Evolutionary conservation across 2,888 invertebrate species (phyloP).

Genomic region (Rhagonycha lutea): DNA sequence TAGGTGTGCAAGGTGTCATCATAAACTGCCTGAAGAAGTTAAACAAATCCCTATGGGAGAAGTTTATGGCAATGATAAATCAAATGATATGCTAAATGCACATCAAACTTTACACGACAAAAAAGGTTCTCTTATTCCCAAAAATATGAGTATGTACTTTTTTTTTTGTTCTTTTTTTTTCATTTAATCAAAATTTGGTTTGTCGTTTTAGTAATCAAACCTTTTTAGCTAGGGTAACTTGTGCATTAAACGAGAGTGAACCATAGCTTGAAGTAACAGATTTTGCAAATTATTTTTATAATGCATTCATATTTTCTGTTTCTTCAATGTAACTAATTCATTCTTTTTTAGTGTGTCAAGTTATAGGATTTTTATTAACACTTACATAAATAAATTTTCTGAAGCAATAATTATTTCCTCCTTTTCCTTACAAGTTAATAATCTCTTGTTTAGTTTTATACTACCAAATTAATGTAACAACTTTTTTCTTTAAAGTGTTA

Average conservation of each 20-base stretch:
- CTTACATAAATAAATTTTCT: not conserved
- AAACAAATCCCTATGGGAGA: slow-evolving; percentile 56
- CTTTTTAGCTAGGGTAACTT: not conserved
- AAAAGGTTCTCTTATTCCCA: not conserved
- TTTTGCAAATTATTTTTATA: not conserved
- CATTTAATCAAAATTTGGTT: not conserved
- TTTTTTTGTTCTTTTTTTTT: not conserved
- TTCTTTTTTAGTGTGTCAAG: not conserved
- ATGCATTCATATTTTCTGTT: not conserved
- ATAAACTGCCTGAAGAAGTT: slow-evolving; percentile 73
- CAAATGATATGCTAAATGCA: slow-evolving; percentile 47
- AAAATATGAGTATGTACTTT: slow-evolving; percentile 11
- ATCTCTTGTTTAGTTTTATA: not conserved
- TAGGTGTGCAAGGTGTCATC: slow-evolving; percentile 74
- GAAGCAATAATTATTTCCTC: not conserved
- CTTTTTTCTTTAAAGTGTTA: not conserved
- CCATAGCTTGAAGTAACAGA: not conserved
- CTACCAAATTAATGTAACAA: not conserved
- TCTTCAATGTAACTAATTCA: not conserved
- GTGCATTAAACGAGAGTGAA: not conserved
- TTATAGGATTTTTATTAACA: not conserved
- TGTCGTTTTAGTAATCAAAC: not conserved
- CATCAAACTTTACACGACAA: slow-evolving; percentile 10
- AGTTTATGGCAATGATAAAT: slow-evolving; percentile 49
- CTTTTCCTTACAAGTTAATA: not conserved